Base-by-base conservation (phyloP, 1,140 invertebrate species). In the Periplaneta americana region DNA sequence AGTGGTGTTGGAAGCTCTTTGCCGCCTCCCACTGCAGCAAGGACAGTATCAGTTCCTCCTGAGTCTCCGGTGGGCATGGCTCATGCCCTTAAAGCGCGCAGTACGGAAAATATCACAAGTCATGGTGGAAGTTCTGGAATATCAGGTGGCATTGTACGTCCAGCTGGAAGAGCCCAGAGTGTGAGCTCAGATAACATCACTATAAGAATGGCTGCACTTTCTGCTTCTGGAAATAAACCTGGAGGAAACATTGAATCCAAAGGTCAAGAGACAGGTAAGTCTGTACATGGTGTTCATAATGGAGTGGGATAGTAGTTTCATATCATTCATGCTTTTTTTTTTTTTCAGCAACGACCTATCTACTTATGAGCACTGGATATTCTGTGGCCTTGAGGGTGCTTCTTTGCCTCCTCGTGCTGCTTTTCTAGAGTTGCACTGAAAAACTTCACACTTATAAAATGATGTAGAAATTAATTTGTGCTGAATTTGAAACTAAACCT, bases 51-150 rank as follows among this genome's bases (percentile, higher is more conserved):
- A 66, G 48, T 28, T n/a, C 6, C 48, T 66, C 75, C 81, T 31
- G 33, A 36, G 35, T 34, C 34, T 28, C 34, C 28, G 10, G 28
- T 48, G 10, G 22, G 48, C 28, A 66, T 66, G 48, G 22, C 36
- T 75, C 81, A 81, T 37, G 18, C 80, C 33, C 76, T 77, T 31
- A 83, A 82, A 48, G 78, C 83, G n/a, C 79, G 74, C 35, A 83
- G 83, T 48, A 81, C 79, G 10, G 83, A 83, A 39, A 83, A 83
- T 75, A 83, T 83, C 28, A 57, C 34, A 13, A 37, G 81, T 57
- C 33, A 77, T 22, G n/a, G 33, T 75, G 34, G n/a, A 28, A 80
- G 11, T 11, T 75, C 74, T 28, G 74, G 33, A 74, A 39, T 37
- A 4, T 18, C 1, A 5, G 39, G 31, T 28, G 33, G 18, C 28